Evolutionary conservation across 1,140 invertebrate genomes (phyloP), one percentile per base, ranked within the genome.

Genomic region (Drosophila nannoptera): DNA sequence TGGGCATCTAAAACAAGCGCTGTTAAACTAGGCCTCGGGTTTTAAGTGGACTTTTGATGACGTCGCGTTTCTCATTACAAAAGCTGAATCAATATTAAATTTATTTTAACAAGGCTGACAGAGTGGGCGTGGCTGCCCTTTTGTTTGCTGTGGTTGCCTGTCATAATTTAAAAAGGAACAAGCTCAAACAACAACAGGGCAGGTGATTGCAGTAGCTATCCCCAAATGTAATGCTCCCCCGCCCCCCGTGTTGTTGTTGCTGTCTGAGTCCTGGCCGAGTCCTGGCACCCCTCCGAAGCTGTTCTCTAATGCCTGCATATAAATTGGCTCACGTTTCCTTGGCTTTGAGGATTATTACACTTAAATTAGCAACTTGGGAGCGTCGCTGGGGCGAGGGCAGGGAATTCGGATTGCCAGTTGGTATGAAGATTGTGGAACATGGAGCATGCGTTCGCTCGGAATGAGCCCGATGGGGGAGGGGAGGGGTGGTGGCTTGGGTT

Each of bases 271-370:
- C 22, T 22, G 22, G 22, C 22, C 22, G 22, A 2, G 22, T 9
- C 35, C 55, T 48, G 14, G 11, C 7, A 46, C 16, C 52, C 45
- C 65, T 42, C n/a, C 35, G 16, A n/a, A 38, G 69, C 70, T 78
- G 65, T 56, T 69, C 65, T 73, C 63, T 76, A 75, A 86, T 86
- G 82, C 77, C 50, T 87, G 81, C 81, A 86, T 86, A 86, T 86
- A 86, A 86, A 86, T 86, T 86, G 81, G 81, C 81, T 87, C 81
- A 86, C 81, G 81, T 86, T 82, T 81, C 74, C 77, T 66, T 86
- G 82, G 82, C 81, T 86, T 86, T 87, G 81, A 87, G 81, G 82
- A 87, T 86, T 86, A 86, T 86, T 86, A 86, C 81, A 86, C 81
- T 87, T 81, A 86, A 86, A 86, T 86, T 86, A 86, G 81, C 81